These are phyloP conservation scores for Cyclina sinensis DNA, from an alignment of 1,140 invertebrate species.

Conservation along the genomic window DNA sequence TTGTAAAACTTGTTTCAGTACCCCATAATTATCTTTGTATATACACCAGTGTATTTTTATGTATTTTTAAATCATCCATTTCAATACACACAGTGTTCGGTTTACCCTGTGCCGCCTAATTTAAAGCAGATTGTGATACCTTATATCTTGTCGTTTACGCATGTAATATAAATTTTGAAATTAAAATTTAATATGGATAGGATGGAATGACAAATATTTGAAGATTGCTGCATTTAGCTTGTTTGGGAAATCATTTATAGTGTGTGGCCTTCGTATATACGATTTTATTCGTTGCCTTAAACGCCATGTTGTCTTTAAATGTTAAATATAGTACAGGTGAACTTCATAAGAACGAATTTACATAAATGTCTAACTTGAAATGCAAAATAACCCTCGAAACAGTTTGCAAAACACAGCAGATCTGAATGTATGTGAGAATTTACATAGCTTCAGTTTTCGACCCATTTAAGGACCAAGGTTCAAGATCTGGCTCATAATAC, in stretches of 20 bases:
- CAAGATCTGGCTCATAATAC: too few relatives aligned
- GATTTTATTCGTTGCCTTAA: too few relatives aligned
- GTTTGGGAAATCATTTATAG: slow-evolving; percentile 4
- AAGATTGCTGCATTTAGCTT: not conserved
- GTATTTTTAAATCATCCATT: slow-evolving; percentile 18
- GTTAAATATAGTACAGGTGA: too few relatives aligned
- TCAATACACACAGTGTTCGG: slow-evolving; percentile 4
- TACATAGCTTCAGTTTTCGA: too few relatives aligned
- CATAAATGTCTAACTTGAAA: too few relatives aligned
- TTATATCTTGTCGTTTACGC: slow-evolving; percentile 14
- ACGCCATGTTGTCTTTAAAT: too few relatives aligned
- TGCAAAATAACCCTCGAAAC: too few relatives aligned
- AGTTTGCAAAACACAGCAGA: too few relatives aligned
- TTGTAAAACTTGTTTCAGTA: not conserved
- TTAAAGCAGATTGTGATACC: slow-evolving; percentile 25
- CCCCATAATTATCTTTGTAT: not conserved
- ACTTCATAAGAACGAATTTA: too few relatives aligned
- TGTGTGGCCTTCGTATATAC: too few relatives aligned
- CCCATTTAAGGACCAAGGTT: too few relatives aligned
- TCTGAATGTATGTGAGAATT: too few relatives aligned
- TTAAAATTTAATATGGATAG: slow-evolving; percentile 48
- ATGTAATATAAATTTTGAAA: slow-evolving; percentile 47
- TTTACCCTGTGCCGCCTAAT: slow-evolving; percentile 30
- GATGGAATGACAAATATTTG: slow-evolving; percentile 29
- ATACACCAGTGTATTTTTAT: not conserved